These are phyloP conservation scores for Heliconius cydno DNA, from an alignment of 2,888 invertebrate genomes.

Conservation along the genomic window DNA sequence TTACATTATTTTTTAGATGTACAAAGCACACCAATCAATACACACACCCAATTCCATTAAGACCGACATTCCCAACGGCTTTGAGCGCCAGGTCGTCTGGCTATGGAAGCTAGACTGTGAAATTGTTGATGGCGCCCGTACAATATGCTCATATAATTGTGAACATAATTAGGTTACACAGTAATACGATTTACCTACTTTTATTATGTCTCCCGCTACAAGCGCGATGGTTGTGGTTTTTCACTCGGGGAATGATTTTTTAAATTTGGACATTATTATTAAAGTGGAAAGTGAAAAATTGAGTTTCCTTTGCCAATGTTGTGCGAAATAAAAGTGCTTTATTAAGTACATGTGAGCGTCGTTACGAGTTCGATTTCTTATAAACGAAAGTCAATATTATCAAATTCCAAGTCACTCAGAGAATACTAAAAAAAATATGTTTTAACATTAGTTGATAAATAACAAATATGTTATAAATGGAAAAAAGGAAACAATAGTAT, in stretches of 20 bases:
- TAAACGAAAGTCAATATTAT: neutral
- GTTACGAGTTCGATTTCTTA: neutral
- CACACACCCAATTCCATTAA: conserved; percentile 15
- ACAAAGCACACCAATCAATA: conserved; percentile 7
- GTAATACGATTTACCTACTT: neutral
- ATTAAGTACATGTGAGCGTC: neutral
- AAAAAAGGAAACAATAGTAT: neutral
- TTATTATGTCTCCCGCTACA: neutral
- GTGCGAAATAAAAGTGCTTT: neutral
- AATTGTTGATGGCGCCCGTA: neutral
- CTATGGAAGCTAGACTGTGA: neutral
- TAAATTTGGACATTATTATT: too few relatives aligned
- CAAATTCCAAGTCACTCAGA: neutral
- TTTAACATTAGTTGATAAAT: neutral
- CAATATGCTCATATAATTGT: neutral
- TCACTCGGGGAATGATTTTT: too few relatives aligned
- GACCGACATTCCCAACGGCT: conserved; percentile 15
- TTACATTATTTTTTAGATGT: neutral
- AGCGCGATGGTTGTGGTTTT: too few relatives aligned
- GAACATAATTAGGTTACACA: neutral
- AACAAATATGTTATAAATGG: neutral
- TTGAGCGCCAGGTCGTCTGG: conserved; percentile 20
- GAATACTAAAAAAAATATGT: neutral
- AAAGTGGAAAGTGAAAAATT: too few relatives aligned
- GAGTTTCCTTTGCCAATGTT: too few relatives aligned